A percentile compares a stretch with the other conserved stretches of the same genome.
Conservation (phyloP, 2,113 vertebrate genomes). For the Sphaerodactylus townsendi region DNA sequence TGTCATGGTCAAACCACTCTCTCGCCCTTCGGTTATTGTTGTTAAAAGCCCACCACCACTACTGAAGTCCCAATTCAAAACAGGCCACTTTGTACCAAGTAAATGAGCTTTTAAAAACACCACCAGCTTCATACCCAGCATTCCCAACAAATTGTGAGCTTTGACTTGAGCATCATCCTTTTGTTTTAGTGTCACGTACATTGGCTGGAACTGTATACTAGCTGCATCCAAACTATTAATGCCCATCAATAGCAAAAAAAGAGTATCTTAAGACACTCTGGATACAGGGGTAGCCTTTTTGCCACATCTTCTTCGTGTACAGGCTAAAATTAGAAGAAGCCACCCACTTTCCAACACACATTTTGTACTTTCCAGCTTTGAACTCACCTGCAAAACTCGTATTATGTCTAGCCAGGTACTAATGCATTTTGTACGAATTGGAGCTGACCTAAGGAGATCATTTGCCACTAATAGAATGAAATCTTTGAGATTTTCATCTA, state of each 20-base stretch:
- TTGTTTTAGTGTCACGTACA: background rate
- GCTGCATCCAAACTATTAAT: background rate
- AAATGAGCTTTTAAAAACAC: too few relatives aligned
- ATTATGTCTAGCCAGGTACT: background rate
- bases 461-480: background rate
- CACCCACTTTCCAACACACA: background rate
- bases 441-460: background rate
- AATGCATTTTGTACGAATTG: background rate
- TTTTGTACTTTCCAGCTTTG: background rate
- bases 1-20: too few relatives aligned
- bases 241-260: background rate
- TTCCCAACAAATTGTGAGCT: too few relatives aligned
- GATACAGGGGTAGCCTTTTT: background rate
- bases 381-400: constrained; percentile 10
- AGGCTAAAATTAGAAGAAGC: background rate
- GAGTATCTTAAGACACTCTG: background rate
- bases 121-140: too few relatives aligned
- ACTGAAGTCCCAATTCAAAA: too few relatives aligned
- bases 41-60: too few relatives aligned
- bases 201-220: background rate
- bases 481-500: background rate
- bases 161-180: background rate
- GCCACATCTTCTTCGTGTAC: background rate
- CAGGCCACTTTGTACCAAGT: too few relatives aligned
- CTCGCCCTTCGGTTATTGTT: too few relatives aligned